A percentile compares a stretch with the other conserved stretches of the same genome.
phyloP scores from a whole-genome alignment of 92 coral and sea anemone genomes.

The Phymanthus crucifer region DNA sequence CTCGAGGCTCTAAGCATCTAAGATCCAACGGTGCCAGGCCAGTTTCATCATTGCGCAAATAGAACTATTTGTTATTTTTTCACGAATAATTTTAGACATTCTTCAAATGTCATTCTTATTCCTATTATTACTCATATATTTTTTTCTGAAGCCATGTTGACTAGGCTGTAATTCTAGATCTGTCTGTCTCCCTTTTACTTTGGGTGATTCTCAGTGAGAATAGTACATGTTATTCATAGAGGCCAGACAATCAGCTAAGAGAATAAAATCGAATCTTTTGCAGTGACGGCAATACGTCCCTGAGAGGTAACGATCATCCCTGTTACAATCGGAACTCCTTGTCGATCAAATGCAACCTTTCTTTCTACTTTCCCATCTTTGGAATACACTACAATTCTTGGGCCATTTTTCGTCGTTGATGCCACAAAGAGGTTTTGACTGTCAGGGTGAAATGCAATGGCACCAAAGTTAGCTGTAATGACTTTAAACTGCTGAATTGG shows the following conservation, averaged over 20 bases:
- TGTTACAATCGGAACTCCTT: background rate
- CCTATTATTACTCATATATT: no score
- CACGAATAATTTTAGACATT: no score
- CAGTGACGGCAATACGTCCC: slow-evolving; percentile 22
- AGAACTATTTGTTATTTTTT: no score
- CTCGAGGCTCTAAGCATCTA: no score
- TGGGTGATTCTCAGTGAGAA: no score
- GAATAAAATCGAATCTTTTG: background rate
- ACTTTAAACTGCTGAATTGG: slow-evolving; percentile 24
- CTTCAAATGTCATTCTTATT: no score
- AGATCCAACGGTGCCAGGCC: no score
- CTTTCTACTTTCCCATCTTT: slow-evolving; percentile 9
- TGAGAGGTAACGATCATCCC: slow-evolving; percentile 11
- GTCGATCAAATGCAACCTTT: background rate
- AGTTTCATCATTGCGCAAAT: no score
- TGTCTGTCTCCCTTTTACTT: no score
- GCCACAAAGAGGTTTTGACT: slow-evolving; percentile 28
- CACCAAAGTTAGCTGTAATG: background rate
- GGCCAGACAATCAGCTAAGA: background rate
- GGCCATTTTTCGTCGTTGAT: background rate
- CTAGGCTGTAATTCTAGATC: no score
- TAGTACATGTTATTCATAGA: background rate
- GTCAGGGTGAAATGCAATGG: slow-evolving; percentile 22
- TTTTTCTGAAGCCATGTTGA: no score
- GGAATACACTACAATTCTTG: background rate